Evolutionary conservation across 2,888 invertebrate genomes (phyloP), one percentile per base, ranked within the genome.

Genomic region (Cheilosia vulpina): DNA sequence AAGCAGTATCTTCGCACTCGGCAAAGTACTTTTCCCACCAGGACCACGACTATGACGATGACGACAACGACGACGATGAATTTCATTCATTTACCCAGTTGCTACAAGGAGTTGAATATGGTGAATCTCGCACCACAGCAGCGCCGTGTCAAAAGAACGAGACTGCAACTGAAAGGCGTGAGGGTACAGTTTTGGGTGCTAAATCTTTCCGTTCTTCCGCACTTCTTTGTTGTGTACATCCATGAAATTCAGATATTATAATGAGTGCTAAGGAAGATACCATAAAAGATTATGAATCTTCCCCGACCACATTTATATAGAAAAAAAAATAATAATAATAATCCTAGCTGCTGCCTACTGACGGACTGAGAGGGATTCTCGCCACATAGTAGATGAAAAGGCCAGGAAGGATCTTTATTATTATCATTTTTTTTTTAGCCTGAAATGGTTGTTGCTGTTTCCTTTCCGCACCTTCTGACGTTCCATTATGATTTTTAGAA

Each of bases 401-500:
- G 38, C 55, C 38, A 52, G 52, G 38, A 77, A 81, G 47, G 81
- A 50, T 66, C 76, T 76, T 81, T 66, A 68, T 80, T 80, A 62
- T 85, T 72, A 21, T 34, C 17, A 66, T 50, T 41, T 24, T 47
- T 53, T 60, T 38, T 34, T 52, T 31, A 2, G 52, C 63, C 4
- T 0, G 31, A n/a, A 15, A 75, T 72, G 76, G 57, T 13, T 60
- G 68, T 68, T 60, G 38, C 57, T 72, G 38, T 47, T 76, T 17
- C 55, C 41, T 45, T 17, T 31, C 73, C n/a, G 27, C 31, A n/a
- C 31, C 55, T 58, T 57, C 34, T 34, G 45, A 41, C 45, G 52
- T 77, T 81, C 72, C 80, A 72, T 85, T 81, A 85, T 81, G 85
- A 79, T 85, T 80, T 85, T 85, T 81, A 68, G 76, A 81, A 85